Conservation (phyloP, 1,140 invertebrate species). For the Drosophila murphyi region DNA sequence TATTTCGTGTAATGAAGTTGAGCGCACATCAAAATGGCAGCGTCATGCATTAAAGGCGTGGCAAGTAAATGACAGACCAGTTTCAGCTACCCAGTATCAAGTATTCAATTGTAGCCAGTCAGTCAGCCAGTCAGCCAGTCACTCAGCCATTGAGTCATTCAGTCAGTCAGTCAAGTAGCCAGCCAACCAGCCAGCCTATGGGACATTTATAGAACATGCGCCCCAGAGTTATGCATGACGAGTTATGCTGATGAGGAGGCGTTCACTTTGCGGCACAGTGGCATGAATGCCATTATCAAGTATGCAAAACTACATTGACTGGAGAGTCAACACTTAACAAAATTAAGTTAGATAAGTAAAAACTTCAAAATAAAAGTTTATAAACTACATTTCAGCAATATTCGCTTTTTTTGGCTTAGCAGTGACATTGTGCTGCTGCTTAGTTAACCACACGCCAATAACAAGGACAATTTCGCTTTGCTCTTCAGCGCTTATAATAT, state of each 20-base stretch:
- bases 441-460: conserved; percentile 9
- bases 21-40: conserved; percentile 64
- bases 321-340: neutral
- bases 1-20: conserved; percentile 56
- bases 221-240: conserved; percentile 68
- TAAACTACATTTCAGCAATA: neutral
- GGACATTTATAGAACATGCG: conserved; percentile 56
- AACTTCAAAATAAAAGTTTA: neutral
- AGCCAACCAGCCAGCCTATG: conserved; percentile 46
- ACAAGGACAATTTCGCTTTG: neutral
- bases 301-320: neutral
- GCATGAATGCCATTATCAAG: conserved; percentile 14
- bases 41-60: conserved; percentile 71
- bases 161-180: conserved; percentile 35
- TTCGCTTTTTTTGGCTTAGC: neutral
- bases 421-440: neutral
- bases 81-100: conserved; percentile 7
- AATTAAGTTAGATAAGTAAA: neutral
- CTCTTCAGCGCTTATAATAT: conserved; percentile 14
- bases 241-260: conserved; percentile 77
- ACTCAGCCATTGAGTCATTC: conserved; percentile 33
- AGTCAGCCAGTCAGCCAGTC: conserved; percentile 40
- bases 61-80: conserved; percentile 44
- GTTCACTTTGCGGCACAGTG: conserved; percentile 53
- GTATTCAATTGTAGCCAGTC: conserved; percentile 17